Percentiles rank a stretch among this genome's conserved stretches.
phyloP scores from a whole-genome alignment of 2,888 invertebrate genomes.

The Schizaphis graminum region DNA sequence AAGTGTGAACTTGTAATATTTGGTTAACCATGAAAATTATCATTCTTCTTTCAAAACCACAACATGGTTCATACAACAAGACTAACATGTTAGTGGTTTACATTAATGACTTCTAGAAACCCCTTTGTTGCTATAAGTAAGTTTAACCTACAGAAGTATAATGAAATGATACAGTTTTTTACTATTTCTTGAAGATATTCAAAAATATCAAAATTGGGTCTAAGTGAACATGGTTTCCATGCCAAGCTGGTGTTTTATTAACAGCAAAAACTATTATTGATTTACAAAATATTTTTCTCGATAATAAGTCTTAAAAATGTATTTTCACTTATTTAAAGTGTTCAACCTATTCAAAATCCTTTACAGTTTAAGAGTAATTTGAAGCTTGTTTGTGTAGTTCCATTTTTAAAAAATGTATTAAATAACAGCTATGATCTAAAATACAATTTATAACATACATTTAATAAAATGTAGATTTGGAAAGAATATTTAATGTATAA shows the following conservation, averaged over 20 bases:
- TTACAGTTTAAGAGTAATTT: neutral
- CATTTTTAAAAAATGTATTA: neutral
- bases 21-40: slow-evolving; percentile 13
- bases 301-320: neutral
- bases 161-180: neutral
- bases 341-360: neutral
- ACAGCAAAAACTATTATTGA: neutral
- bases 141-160: neutral
- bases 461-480: no score
- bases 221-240: slow-evolving; percentile 6
- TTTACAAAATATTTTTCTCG: slow-evolving; percentile 1
- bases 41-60: neutral
- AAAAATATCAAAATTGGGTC: neutral
- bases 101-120: neutral
- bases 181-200: neutral
- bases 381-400: neutral
- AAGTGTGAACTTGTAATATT: no score
- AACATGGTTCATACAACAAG: slow-evolving; percentile 22
- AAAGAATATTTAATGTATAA: no score
- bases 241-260: neutral
- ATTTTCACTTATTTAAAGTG: neutral
- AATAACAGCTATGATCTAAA: neutral
- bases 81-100: neutral
- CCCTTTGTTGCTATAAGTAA: neutral
- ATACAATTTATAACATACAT: no score